Evolutionary conservation across 2,797 vertebrate genomes (phyloP).

Genomic region (Yasuhikotakia modesta): DNA sequence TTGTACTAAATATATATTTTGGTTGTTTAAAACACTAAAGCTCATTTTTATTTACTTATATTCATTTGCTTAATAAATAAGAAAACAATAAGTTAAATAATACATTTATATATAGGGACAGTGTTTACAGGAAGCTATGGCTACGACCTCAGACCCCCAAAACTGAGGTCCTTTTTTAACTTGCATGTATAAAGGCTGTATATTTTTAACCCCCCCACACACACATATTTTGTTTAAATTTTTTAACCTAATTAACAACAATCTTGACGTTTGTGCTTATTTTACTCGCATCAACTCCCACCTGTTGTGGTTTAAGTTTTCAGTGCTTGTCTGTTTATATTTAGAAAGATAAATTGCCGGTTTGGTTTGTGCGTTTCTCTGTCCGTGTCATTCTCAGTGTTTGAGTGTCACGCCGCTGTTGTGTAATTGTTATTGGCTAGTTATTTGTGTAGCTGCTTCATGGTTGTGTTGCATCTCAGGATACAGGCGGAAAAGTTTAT

Average conservation of each 20-base stretch:
- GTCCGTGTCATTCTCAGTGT: constrained; percentile 7
- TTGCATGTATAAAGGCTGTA: too few relatives aligned
- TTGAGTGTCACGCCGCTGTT: constrained; percentile 8
- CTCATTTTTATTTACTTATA: not conserved
- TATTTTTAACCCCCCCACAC: too few relatives aligned
- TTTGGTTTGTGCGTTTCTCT: constrained; percentile 19
- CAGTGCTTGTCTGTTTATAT: constrained; percentile 12
- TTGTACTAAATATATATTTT: too few relatives aligned
- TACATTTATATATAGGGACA: not conserved
- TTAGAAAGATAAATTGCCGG: constrained; percentile 12
- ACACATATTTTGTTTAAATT: not conserved
- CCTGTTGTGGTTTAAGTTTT: constrained; percentile 6
- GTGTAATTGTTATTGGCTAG: constrained; percentile 42
- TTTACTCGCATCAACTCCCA: not conserved
- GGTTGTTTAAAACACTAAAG: too few relatives aligned
- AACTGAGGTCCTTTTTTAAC: too few relatives aligned
- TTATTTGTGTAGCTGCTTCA: constrained; percentile 41
- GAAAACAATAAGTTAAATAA: not conserved
- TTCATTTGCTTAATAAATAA: not conserved
- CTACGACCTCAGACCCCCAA: too few relatives aligned
- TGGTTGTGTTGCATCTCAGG: constrained; percentile 12
- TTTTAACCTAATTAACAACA: not conserved
- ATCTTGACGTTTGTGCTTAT: not conserved
- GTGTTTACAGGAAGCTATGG: too few relatives aligned
- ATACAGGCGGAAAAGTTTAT: constrained; percentile 41